phyloP scores from a whole-genome alignment of 2,888 invertebrate species.

The Ormyrus nitidulus region DNA sequence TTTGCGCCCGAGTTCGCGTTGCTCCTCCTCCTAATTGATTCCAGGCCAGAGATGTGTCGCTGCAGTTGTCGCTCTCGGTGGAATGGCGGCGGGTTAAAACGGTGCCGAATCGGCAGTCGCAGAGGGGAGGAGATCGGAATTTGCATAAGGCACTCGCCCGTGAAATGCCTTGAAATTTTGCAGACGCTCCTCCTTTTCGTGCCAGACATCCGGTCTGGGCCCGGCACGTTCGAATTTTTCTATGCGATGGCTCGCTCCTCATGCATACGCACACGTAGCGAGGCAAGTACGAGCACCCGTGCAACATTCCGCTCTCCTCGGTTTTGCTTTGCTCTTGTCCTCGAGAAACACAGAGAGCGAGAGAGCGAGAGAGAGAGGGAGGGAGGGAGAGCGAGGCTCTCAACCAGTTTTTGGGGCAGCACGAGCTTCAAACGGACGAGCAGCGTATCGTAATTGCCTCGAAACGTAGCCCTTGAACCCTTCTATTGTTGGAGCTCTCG shows the following conservation, averaged over 20 bases:
- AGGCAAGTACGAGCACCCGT: conserved; percentile 4
- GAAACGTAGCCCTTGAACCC: conserved; percentile 22
- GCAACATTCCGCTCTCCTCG: conserved; percentile 18
- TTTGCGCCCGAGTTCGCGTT: conserved; percentile 22
- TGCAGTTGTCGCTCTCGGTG: no score
- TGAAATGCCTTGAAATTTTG: conserved; percentile 35
- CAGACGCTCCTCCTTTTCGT: neutral
- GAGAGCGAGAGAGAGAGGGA: no score
- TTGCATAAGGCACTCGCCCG: conserved; percentile 38
- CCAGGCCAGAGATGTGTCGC: neutral
- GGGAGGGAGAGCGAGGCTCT: neutral
- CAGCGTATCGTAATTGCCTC: conserved; percentile 32
- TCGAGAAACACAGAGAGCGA: neutral
- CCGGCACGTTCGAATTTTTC: neutral
- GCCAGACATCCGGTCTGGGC: no score
- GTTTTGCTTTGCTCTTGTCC: conserved; percentile 4
- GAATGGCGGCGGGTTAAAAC: no score
- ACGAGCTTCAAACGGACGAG: neutral
- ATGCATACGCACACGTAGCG: no score
- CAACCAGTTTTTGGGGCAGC: conserved; percentile 38
- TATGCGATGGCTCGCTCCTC: neutral
- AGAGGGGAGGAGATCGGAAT: conserved; percentile 11
- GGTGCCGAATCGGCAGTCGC: conserved; percentile 11
- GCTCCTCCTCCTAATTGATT: conserved; percentile 26
- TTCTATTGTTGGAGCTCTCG: conserved; percentile 25